Evolutionary conservation across 2,113 vertebrate genomes (phyloP).

Genomic region (Anoplopoma fimbria): DNA sequence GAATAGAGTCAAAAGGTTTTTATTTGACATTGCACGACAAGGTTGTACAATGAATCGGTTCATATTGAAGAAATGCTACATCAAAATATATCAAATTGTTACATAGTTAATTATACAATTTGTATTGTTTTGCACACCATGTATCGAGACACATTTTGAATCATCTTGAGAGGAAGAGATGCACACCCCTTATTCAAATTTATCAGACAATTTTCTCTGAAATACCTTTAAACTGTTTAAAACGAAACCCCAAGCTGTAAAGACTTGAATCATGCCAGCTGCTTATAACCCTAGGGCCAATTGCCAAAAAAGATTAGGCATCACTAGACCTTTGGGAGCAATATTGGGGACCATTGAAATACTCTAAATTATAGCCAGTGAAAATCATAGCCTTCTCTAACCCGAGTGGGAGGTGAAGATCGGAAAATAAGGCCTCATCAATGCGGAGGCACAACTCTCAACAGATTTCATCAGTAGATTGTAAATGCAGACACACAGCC

Average conservation of each 20-base stretch:
- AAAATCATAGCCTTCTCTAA: conserved; percentile 1
- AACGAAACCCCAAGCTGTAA: background rate
- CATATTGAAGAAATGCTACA: background rate
- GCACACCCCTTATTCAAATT: background rate
- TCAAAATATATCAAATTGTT: background rate
- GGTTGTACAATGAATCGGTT: background rate
- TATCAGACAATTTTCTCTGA: background rate
- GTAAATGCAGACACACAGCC: conserved; percentile 19
- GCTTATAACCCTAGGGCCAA: background rate
- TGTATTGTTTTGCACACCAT: background rate
- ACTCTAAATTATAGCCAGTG: conserved; percentile 16
- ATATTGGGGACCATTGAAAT: background rate
- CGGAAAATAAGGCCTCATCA: conserved; percentile 40
- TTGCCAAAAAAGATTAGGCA: background rate
- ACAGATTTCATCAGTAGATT: background rate
- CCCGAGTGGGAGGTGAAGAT: background rate
- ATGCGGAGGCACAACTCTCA: conserved; percentile 49
- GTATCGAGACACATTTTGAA: background rate
- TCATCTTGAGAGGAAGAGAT: background rate
- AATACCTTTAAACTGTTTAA: background rate
- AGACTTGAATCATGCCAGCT: background rate
- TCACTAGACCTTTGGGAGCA: background rate
- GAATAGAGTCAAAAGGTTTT: background rate
- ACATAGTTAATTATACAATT: background rate
- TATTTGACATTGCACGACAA: background rate